Conservation (phyloP, 1,140 invertebrate genomes). For the Sitodiplosis mosellana region DNA sequence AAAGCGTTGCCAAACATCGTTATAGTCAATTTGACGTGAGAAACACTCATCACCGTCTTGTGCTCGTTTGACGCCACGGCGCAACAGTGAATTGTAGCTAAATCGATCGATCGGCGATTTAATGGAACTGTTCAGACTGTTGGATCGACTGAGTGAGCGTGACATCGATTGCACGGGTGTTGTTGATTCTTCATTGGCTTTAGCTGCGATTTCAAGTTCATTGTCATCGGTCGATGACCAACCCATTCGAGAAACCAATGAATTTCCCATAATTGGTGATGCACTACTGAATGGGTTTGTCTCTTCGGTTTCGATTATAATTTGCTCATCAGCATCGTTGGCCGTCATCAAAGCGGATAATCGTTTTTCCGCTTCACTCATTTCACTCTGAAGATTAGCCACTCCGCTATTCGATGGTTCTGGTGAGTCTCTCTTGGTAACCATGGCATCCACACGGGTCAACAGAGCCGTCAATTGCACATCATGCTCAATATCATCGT, state of each 20-base stretch:
- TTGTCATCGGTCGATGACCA: slow-evolving; percentile 1
- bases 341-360: too few relatives aligned
- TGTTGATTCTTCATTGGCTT: not conserved
- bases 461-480: too few relatives aligned
- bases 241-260: not conserved
- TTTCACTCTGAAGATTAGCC: too few relatives aligned
- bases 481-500: too few relatives aligned
- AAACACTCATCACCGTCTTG: not conserved
- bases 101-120: slow-evolving; percentile 16
- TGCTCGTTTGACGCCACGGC: not conserved
- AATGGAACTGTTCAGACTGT: slow-evolving; percentile 12
- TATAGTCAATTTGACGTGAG: slow-evolving; percentile 18
- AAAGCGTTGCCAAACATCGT: slow-evolving; percentile 16
- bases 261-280: not conserved
- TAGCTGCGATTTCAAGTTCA: slow-evolving; percentile 4
- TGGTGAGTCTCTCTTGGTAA: slow-evolving; percentile 1
- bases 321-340: not conserved
- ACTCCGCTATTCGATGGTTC: not conserved
- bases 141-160: slow-evolving; percentile 1
- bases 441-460: too few relatives aligned
- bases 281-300: not conserved
- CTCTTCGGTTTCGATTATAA: not conserved
- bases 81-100: slow-evolving; percentile 19
- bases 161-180: not conserved
- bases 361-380: too few relatives aligned